A percentile compares a stretch with the other conserved stretches of the same genome.
phyloP scores from a whole-genome alignment of 1,140 invertebrate species.

The Berghia stephanieae region DNA sequence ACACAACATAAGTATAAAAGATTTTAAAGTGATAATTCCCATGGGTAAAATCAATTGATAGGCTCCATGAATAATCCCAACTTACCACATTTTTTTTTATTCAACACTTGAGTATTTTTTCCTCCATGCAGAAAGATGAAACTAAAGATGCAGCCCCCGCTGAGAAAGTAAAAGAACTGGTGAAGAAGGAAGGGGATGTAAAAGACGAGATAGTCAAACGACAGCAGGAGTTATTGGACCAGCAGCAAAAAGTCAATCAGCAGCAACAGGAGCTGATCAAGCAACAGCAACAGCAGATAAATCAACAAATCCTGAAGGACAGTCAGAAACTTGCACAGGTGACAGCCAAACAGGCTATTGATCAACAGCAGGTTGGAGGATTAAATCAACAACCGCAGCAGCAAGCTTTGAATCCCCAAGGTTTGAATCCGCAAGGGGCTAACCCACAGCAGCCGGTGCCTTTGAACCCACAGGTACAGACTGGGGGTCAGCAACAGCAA shows the following conservation, averaged over 20 bases:
- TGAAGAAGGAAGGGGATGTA: neutral
- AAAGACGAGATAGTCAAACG: neutral
- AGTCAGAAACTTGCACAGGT: neutral
- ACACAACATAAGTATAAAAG: too few relatives aligned
- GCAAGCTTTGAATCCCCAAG: neutral
- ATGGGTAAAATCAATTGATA: too few relatives aligned
- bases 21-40: too few relatives aligned
- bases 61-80: too few relatives aligned
- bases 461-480: too few relatives aligned
- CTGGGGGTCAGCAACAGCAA: too few relatives aligned
- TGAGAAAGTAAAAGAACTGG: neutral
- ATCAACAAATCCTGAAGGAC: neutral
- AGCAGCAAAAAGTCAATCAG: slow-evolving; percentile 7
- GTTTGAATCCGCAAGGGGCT: too few relatives aligned
- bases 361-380: neutral
- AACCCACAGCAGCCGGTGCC: too few relatives aligned
- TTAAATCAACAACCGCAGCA: neutral
- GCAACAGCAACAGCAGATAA: neutral
- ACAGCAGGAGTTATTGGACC: neutral
- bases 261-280: neutral
- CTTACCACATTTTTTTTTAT: too few relatives aligned
- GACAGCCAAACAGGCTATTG: neutral
- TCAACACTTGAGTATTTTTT: too few relatives aligned
- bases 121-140: too few relatives aligned
- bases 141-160: too few relatives aligned